A percentile compares a stretch with the other conserved stretches of the same genome.
These are phyloP conservation scores for Ectemnius continuus DNA, from an alignment of 2,888 invertebrate genomes.

Conservation along the genomic window DNA sequence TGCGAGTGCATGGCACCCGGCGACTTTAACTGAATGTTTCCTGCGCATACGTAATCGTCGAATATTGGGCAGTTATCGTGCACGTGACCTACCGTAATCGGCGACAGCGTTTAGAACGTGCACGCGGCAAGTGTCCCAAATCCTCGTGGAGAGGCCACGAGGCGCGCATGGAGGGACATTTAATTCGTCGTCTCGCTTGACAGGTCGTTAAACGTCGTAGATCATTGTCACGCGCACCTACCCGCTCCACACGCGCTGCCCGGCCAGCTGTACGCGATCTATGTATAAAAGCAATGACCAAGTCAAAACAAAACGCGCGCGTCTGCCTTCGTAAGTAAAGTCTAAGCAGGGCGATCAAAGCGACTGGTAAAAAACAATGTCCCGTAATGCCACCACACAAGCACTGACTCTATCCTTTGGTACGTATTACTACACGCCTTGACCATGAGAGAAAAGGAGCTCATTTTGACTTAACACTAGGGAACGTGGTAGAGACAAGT, in stretches of 20 bases:
- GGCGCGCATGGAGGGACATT: constrained; percentile 52
- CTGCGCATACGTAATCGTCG: constrained; percentile 64
- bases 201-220: constrained; percentile 56
- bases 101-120: constrained; percentile 63
- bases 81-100: constrained; percentile 73
- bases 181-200: constrained; percentile 52
- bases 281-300: constrained; percentile 16
- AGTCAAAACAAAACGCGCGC: constrained; percentile 54
- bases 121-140: constrained; percentile 66
- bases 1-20: constrained; percentile 19
- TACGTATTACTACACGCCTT: too few relatives aligned
- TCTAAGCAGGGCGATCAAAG: neutral
- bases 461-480: too few relatives aligned
- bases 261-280: constrained; percentile 38
- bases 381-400: neutral
- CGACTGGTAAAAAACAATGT: neutral
- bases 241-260: constrained; percentile 23
- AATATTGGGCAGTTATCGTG: constrained; percentile 68
- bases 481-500: too few relatives aligned
- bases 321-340: neutral
- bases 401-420: neutral
- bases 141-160: constrained; percentile 54
- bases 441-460: too few relatives aligned
- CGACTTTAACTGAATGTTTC: constrained; percentile 51
- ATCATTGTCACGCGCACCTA: constrained; percentile 61